These are phyloP conservation scores for Sebastes diaconus DNA, from an alignment of 2,797 vertebrate genomes.

Conservation along the genomic window DNA sequence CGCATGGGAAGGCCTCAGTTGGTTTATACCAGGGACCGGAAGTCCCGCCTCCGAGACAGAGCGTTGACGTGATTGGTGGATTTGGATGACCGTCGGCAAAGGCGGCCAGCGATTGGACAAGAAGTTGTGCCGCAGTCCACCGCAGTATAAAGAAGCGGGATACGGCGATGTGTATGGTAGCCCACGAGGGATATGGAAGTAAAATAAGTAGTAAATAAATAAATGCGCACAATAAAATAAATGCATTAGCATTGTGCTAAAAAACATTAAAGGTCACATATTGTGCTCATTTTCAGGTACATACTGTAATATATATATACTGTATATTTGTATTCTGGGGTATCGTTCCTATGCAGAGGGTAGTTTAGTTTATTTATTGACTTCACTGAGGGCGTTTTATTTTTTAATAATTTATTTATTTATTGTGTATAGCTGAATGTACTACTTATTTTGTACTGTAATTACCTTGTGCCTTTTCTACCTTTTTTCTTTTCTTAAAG, in stretches of 20 bases:
- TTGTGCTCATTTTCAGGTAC: too few relatives aligned
- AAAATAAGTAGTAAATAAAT: background rate
- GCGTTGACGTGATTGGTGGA: slow-evolving; percentile 60
- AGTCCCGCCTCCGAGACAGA: slow-evolving; percentile 55
- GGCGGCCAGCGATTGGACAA: slow-evolving; percentile 40
- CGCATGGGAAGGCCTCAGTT: slow-evolving; percentile 81
- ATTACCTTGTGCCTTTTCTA: too few relatives aligned
- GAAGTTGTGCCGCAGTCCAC: slow-evolving; percentile 38
- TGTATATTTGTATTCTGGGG: too few relatives aligned
- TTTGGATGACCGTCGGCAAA: background rate
- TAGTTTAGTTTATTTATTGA: too few relatives aligned
- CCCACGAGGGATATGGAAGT: background rate
- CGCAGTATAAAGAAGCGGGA: slow-evolving; percentile 67
- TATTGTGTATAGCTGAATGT: too few relatives aligned
- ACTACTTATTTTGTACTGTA: too few relatives aligned
- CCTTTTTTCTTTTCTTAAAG: too few relatives aligned
- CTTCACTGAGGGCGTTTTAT: too few relatives aligned
- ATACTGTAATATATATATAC: too few relatives aligned
- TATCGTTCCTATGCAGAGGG: too few relatives aligned
- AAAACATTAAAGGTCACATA: too few relatives aligned
- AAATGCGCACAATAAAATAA: background rate
- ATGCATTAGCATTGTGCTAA: background rate
- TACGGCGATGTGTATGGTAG: background rate
- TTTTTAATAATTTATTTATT: too few relatives aligned
- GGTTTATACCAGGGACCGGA: slow-evolving; percentile 72